Percentiles rank a stretch among this genome's conserved stretches.
Conservation (phyloP, 2,888 invertebrate genomes). For the Thysanoteuthis rhombus region DNA sequence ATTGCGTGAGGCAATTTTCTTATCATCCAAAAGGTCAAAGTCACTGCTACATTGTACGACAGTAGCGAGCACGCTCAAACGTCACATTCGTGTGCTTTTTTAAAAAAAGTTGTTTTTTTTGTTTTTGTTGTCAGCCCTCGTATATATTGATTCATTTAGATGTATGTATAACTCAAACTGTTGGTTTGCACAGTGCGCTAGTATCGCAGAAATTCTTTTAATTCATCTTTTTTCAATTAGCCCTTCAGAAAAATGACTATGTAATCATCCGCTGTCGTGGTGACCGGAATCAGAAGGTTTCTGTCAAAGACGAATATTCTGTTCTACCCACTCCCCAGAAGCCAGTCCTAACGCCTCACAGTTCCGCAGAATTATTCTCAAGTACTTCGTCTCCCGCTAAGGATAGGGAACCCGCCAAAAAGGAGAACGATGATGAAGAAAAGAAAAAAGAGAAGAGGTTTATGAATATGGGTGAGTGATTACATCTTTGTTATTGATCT, state of each 20-base stretch:
- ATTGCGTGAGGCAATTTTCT: too few species aligned
- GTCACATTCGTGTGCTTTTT: too few species aligned
- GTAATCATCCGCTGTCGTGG: conserved; percentile 52
- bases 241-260: conserved; percentile 49
- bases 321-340: background rate
- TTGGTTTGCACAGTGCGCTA: too few species aligned
- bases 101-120: too few species aligned
- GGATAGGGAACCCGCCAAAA: background rate
- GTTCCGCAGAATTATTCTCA: background rate
- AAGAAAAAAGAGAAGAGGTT: background rate
- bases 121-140: too few species aligned
- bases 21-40: too few species aligned
- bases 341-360: background rate
- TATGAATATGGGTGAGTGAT: background rate
- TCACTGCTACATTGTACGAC: too few species aligned
- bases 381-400: background rate
- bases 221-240: conserved; percentile 39
- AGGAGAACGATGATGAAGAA: background rate
- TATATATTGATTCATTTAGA: too few species aligned
- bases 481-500: background rate
- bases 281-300: conserved; percentile 41
- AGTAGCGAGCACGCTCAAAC: too few species aligned
- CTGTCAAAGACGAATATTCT: background rate
- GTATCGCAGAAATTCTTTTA: too few species aligned
- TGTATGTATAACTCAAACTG: too few species aligned